These are phyloP conservation scores for Tragelaphus scriptus DNA, from an alignment of 2,113 vertebrate species.

Conservation along the genomic window DNA sequence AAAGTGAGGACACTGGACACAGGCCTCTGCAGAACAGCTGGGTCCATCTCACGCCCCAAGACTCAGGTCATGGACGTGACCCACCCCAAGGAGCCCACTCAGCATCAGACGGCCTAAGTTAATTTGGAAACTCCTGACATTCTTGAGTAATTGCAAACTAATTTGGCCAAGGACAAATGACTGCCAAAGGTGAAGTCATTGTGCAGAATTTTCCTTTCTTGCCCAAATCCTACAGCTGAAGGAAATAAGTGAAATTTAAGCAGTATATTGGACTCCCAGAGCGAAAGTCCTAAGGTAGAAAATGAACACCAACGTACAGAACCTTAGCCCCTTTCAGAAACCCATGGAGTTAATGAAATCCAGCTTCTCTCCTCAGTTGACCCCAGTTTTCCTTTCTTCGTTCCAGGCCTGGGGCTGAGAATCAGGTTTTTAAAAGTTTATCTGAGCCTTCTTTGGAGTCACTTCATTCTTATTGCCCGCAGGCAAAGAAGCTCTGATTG, in stretches of 20 bases:
- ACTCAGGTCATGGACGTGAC: not conserved
- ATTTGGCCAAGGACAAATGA: conserved; percentile 37
- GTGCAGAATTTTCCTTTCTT: conserved; percentile 47
- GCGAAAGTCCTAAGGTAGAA: conserved; percentile 35
- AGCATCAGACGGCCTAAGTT: conserved; percentile 31
- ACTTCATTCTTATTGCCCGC: not conserved
- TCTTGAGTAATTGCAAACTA: conserved; percentile 39
- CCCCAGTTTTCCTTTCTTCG: not conserved
- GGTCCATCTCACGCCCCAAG: not conserved
- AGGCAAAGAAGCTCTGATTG: not conserved
- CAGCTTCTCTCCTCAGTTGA: conserved; percentile 46
- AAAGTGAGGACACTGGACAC: not conserved
- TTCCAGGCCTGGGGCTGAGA: not conserved
- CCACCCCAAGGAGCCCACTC: conserved; percentile 10
- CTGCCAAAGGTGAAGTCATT: conserved; percentile 67
- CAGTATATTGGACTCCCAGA: conserved; percentile 36
- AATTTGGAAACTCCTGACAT: conserved; percentile 65
- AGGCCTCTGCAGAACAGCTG: not conserved
- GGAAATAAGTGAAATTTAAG: conserved; percentile 69
- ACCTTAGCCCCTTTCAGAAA: conserved; percentile 38
- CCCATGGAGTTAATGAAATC: conserved; percentile 42
- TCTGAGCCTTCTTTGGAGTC: not conserved
- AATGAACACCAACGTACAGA: conserved; percentile 48
- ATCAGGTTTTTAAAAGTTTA: conserved; percentile 33
- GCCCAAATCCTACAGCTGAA: conserved; percentile 43